Conservation (phyloP, 2,888 invertebrate genomes). For the Tupiocoris notatus region DNA sequence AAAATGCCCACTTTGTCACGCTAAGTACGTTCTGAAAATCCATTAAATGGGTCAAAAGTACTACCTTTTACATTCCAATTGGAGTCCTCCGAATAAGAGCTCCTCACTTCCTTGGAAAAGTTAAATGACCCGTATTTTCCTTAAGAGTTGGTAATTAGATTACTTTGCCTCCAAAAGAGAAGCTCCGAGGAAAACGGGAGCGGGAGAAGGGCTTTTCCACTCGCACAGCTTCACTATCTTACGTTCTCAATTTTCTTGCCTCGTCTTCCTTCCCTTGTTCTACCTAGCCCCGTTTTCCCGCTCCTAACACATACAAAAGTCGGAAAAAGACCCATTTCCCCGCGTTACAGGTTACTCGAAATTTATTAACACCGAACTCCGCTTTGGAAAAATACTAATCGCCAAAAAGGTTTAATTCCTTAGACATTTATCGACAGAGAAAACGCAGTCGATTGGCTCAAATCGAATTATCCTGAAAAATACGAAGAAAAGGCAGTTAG, state of each 20-base stretch:
- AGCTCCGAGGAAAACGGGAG: too few species aligned
- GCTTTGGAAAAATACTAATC: not conserved
- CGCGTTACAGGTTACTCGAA: too few species aligned
- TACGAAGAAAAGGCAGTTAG: too few species aligned
- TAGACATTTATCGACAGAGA: not conserved
- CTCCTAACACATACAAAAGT: too few species aligned
- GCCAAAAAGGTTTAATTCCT: not conserved
- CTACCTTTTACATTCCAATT: not conserved
- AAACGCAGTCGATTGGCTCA: not conserved
- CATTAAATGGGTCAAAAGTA: not conserved
- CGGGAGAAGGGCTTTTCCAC: not conserved
- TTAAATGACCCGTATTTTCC: conserved; percentile 35
- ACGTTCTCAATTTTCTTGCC: not conserved
- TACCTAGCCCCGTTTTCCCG: too few species aligned
- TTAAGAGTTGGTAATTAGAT: conserved; percentile 33
- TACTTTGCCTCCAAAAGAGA: not conserved
- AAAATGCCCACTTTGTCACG: too few species aligned
- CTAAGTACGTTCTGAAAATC: not conserved
- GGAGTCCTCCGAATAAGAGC: not conserved
- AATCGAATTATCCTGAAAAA: not conserved
- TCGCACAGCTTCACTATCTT: not conserved
- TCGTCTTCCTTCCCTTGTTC: not conserved
- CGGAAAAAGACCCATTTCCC: too few species aligned
- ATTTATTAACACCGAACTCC: not conserved
- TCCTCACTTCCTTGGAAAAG: not conserved